Percentiles rank a stretch among this genome's conserved stretches.
These are phyloP conservation scores for Heterotis niloticus DNA, from an alignment of 2,113 vertebrate genomes.

Conservation along the genomic window DNA sequence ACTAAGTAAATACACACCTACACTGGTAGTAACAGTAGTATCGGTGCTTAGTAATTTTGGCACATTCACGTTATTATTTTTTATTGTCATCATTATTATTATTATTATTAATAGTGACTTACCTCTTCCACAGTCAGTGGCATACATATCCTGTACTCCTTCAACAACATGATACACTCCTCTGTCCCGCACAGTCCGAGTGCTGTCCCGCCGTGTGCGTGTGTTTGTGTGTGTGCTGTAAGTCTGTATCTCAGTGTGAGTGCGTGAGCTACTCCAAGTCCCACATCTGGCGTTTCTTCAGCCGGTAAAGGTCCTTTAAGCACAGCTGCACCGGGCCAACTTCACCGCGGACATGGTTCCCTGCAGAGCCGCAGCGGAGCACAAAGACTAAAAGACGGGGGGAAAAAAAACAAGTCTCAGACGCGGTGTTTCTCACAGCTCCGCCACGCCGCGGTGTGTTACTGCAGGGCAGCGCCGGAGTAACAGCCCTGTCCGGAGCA, in stretches of 20 bases:
- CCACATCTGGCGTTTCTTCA: conserved; percentile 46
- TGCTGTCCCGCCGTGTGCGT: conserved; percentile 1
- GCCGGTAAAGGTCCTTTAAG: conserved; percentile 14
- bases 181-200: conserved; percentile 14
- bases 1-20: no score
- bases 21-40: no score
- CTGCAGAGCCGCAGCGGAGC: neutral
- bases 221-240: conserved; percentile 17
- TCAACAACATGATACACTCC: conserved; percentile 79
- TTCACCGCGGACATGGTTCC: conserved; percentile 11
- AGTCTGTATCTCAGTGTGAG: conserved; percentile 9
- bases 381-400: no score
- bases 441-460: no score
- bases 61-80: no score
- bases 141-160: conserved; percentile 98
- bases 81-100: no score
- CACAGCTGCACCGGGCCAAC: conserved; percentile 39
- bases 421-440: no score
- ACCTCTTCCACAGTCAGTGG: conserved; percentile 95
- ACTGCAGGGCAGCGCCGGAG: no score
- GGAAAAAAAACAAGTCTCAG: no score
- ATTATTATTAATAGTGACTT: conserved; percentile 49
- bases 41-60: no score
- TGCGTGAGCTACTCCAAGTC: conserved; percentile 31
- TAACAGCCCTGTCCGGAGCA: no score